A percentile compares a stretch with the other conserved stretches of the same genome.
Conservation (phyloP, 2,113 vertebrate species). For the Scophthalmus maximus region DNA sequence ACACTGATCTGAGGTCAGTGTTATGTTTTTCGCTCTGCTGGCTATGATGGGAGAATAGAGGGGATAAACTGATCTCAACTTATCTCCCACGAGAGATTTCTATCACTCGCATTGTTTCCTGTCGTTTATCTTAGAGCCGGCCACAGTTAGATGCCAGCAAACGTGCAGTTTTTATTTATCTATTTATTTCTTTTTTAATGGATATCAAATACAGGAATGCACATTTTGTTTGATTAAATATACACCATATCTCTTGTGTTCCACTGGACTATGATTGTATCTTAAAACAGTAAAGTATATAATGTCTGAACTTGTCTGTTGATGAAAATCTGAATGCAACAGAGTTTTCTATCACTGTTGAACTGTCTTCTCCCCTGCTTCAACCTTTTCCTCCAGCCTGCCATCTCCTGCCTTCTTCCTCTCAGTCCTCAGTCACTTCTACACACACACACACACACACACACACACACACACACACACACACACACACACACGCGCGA, state of each 20-base stretch:
- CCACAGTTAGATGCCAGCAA: constrained; percentile 34
- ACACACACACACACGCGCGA: constrained; percentile 36
- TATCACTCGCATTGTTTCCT: constrained; percentile 17
- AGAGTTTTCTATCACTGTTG: constrained; percentile 18
- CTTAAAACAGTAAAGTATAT: constrained; percentile 19
- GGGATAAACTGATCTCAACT: constrained; percentile 50
- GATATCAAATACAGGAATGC: constrained; percentile 19
- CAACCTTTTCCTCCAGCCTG: background rate
- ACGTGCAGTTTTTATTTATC: constrained; percentile 5
- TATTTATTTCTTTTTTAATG: constrained; percentile 25
- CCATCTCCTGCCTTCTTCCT: background rate
- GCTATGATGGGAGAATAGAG: constrained; percentile 46
- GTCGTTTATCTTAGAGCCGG: constrained; percentile 41
- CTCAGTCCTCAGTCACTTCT: constrained; percentile 23
- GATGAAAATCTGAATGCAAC: constrained; percentile 32
- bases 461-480: constrained; percentile 33
- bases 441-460: constrained; percentile 5
- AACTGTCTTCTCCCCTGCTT: constrained; percentile 12
- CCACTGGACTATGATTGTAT: constrained; percentile 38
- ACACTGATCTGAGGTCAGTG: constrained; percentile 72
- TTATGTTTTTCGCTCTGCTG: constrained; percentile 61
- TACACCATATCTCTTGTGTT: constrained; percentile 20
- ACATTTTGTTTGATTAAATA: constrained; percentile 50
- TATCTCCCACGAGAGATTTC: constrained; percentile 42
- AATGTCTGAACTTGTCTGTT: constrained; percentile 30